Conservation (phyloP, 2,113 vertebrate genomes). For the Pluvialis apricaria region DNA sequence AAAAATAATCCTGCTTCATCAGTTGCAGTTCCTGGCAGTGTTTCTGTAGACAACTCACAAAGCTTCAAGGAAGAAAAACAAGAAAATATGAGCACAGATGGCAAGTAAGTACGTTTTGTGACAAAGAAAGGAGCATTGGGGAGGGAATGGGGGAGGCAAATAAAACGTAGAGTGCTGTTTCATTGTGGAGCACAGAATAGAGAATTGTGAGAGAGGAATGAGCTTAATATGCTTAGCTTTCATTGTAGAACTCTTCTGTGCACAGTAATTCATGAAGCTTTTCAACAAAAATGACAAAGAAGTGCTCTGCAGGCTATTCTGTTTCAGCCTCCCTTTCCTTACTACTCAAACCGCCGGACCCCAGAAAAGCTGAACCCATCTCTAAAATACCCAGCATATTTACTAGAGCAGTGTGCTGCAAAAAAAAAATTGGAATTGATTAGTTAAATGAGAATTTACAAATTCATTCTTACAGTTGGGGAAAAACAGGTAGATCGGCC, state of each 20-base stretch:
- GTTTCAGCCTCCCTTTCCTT: neutral
- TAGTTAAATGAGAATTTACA: neutral
- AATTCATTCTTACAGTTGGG: neutral
- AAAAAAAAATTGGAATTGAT: neutral
- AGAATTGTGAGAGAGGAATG: slow-evolving; percentile 24
- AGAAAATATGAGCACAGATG: slow-evolving; percentile 67
- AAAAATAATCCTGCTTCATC: slow-evolving; percentile 42
- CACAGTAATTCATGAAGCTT: neutral
- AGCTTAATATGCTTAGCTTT: slow-evolving; percentile 29
- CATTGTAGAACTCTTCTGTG: neutral
- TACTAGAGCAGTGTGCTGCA: neutral
- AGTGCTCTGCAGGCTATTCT: neutral
- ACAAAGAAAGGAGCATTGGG: slow-evolving; percentile 45
- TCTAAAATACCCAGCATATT: neutral
- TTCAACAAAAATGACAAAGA: neutral
- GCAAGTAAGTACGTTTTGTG: slow-evolving; percentile 73
- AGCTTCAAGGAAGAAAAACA: slow-evolving; percentile 63
- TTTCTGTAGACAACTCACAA: slow-evolving; percentile 30
- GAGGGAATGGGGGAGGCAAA: slow-evolving; percentile 30
- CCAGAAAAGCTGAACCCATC: neutral
- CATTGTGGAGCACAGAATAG: slow-evolving; percentile 7
- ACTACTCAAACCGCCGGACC: neutral
- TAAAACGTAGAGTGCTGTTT: neutral
- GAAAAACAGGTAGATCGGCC: neutral
- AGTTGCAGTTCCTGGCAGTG: slow-evolving; percentile 42